These are phyloP conservation scores for Danio albolineatus DNA, from an alignment of 2,797 vertebrate species.

Conservation along the genomic window DNA sequence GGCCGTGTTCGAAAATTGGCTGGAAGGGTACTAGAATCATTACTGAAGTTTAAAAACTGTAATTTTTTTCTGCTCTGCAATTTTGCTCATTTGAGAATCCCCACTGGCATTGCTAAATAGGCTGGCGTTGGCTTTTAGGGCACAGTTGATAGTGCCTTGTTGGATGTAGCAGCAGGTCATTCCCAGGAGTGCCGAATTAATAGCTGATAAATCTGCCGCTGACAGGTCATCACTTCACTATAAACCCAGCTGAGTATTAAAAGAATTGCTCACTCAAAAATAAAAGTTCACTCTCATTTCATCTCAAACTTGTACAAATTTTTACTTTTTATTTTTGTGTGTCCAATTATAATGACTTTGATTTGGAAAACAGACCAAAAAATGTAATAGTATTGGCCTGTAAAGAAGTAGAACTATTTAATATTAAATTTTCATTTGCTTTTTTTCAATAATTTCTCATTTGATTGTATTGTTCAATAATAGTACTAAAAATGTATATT, in stretches of 20 bases:
- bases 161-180: background rate
- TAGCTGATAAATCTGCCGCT: slow-evolving; percentile 11
- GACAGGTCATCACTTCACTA: background rate
- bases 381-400: no score
- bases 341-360: background rate
- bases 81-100: slow-evolving; percentile 6
- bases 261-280: background rate
- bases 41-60: background rate
- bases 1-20: background rate
- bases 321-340: background rate
- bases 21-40: background rate
- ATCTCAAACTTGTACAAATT: background rate
- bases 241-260: slow-evolving; percentile 10
- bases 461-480: no score
- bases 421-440: no score
- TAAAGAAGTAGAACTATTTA: no score
- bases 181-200: slow-evolving; percentile 27
- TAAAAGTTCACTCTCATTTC: background rate
- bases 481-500: no score
- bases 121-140: slow-evolving; percentile 7
- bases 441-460: no score
- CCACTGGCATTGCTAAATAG: background rate
- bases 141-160: slow-evolving; percentile 5
- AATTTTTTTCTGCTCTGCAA: background rate
- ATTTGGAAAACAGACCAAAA: no score